Conservation (phyloP, 2,113 vertebrate genomes). For the Leucopsar rothschildi region DNA sequence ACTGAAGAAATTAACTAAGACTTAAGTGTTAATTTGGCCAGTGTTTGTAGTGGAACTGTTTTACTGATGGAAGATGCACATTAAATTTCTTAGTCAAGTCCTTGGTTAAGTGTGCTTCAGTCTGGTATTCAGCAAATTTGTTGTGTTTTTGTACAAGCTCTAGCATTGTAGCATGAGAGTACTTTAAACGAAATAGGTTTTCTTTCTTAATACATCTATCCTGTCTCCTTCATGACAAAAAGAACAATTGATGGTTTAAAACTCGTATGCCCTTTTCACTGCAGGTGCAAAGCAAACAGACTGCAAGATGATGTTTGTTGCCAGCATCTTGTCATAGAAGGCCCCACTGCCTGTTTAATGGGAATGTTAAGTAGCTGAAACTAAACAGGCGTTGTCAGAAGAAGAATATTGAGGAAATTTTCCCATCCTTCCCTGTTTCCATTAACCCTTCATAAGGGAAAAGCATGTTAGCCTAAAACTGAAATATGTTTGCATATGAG, state of each 20-base stretch:
- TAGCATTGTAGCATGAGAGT: not conserved
- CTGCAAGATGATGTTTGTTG: not conserved
- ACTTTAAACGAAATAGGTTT: not conserved
- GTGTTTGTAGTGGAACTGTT: not conserved
- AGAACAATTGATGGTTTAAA: not conserved
- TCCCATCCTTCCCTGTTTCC: not conserved
- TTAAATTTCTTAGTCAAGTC: not conserved
- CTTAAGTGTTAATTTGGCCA: not conserved
- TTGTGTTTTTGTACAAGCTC: not conserved
- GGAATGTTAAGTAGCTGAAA: not conserved
- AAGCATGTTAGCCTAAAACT: not conserved
- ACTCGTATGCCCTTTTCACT: not conserved
- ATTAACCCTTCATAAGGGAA: not conserved
- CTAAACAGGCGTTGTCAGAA: not conserved
- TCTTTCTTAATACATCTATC: not conserved
- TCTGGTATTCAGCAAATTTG: not conserved
- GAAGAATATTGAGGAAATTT: not conserved
- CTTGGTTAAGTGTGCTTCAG: not conserved
- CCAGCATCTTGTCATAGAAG: not conserved
- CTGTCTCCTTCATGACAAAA: not conserved
- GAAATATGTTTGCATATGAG: not conserved
- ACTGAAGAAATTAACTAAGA: not conserved
- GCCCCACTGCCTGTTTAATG: not conserved
- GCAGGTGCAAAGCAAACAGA: not conserved
- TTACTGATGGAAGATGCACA: not conserved